phyloP scores from a whole-genome alignment of 2,888 invertebrate genomes.

The Rhingia campestris region DNA sequence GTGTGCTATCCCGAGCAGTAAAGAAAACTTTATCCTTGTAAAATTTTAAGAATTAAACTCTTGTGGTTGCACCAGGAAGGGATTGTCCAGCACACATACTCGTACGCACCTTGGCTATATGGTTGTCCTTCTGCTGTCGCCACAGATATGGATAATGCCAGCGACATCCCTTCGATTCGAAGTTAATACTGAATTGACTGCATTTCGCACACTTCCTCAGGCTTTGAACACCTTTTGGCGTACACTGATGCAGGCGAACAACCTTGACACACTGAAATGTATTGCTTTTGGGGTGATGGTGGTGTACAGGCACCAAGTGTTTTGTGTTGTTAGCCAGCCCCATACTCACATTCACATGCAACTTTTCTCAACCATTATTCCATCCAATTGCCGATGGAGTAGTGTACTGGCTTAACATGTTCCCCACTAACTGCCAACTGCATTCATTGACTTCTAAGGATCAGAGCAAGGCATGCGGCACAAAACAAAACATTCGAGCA shows the following conservation, averaged over 20 bases:
- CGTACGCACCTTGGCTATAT: constrained; percentile 6
- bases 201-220: constrained; percentile 32
- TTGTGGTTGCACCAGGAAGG: constrained; percentile 43
- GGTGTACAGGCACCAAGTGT: constrained; percentile 12
- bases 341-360: constrained; percentile 30
- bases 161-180: constrained; percentile 38
- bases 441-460: constrained; percentile 68
- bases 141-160: constrained; percentile 7
- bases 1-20: neutral
- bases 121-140: constrained; percentile 10
- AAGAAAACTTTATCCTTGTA: constrained; percentile 47
- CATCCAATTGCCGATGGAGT: constrained; percentile 52
- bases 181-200: constrained; percentile 64
- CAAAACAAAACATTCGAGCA: constrained; percentile 43
- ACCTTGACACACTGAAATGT: constrained; percentile 64
- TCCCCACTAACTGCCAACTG: constrained; percentile 57
- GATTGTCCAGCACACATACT: neutral
- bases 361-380: constrained; percentile 55
- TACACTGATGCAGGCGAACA: constrained; percentile 35
- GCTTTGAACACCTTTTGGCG: constrained; percentile 38
- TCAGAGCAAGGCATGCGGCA: constrained; percentile 32
- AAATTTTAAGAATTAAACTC: constrained; percentile 12
- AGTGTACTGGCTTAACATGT: constrained; percentile 56
- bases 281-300: constrained; percentile 41
- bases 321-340: constrained; percentile 43